phyloP scores from a whole-genome alignment of 1,140 invertebrate genomes.

The Bombus pascuorum region DNA sequence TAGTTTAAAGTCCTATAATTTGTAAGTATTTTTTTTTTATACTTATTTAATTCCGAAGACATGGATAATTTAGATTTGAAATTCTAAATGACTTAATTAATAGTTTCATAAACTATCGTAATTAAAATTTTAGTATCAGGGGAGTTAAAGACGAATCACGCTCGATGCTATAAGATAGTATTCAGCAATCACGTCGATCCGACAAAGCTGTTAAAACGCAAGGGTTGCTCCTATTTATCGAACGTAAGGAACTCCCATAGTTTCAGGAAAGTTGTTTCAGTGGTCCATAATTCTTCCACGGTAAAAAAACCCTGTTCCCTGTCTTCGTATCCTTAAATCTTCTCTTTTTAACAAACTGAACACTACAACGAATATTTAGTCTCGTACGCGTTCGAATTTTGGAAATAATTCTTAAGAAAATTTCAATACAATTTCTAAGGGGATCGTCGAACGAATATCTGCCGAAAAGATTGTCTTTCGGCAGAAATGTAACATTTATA shows the following conservation, averaged over 20 bases:
- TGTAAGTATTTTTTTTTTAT: no score
- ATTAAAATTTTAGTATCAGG: background rate
- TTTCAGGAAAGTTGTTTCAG: slow-evolving; percentile 42
- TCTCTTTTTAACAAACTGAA: background rate
- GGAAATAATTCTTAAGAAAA: background rate
- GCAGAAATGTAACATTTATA: background rate
- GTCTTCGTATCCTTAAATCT: slow-evolving; percentile 12
- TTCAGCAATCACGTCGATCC: slow-evolving; percentile 13
- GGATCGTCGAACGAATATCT: background rate
- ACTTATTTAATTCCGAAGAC: background rate
- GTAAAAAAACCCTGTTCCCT: slow-evolving; percentile 61
- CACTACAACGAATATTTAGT: background rate
- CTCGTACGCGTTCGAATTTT: background rate
- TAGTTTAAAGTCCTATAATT: no score
- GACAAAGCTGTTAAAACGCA: slow-evolving; percentile 9
- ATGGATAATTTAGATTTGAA: background rate
- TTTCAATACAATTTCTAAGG: background rate
- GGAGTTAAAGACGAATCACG: background rate
- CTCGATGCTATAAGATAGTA: background rate
- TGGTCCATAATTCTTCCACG: slow-evolving; percentile 30
- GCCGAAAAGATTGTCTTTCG: background rate
- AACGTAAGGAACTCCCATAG: background rate
- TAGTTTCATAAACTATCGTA: background rate
- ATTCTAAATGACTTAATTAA: background rate
- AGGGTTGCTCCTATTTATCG: background rate